These are phyloP conservation scores for Psix sp. DNA, from an alignment of 1,140 invertebrate genomes.

Conservation along the genomic window DNA sequence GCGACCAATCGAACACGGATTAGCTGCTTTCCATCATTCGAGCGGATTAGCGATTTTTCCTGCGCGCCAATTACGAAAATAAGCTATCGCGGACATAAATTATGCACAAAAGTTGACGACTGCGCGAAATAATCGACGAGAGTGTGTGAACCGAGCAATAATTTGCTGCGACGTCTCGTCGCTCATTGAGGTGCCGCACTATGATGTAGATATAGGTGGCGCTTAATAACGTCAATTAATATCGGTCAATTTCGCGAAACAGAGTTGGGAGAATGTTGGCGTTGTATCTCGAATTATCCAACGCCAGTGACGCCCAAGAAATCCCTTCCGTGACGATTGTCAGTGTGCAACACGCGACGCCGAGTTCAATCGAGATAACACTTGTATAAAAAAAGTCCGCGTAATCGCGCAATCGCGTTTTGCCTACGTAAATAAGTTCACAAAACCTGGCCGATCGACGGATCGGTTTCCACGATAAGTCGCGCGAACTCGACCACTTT, in stretches of 20 bases:
- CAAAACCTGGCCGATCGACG: conserved; percentile 35
- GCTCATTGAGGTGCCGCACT: conserved; percentile 35
- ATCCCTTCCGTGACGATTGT: conserved; percentile 57
- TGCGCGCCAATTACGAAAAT: conserved; percentile 3
- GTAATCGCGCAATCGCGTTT: conserved; percentile 52
- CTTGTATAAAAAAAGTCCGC: conserved; percentile 36
- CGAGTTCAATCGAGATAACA: conserved; percentile 50
- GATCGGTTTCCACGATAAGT: conserved; percentile 37
- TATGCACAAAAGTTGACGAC: conserved; percentile 14
- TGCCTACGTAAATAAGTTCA: conserved; percentile 42
- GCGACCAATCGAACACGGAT: neutral
- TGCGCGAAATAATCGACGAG: conserved; percentile 4
- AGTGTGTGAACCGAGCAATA: conserved; percentile 22
- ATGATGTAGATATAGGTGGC: conserved; percentile 47
- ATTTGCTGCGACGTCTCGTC: conserved; percentile 44
- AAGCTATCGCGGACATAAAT: conserved; percentile 18
- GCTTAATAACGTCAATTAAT: conserved; percentile 69
- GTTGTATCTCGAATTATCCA: conserved; percentile 42
- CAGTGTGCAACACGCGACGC: conserved; percentile 53
- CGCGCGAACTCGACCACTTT: neutral
- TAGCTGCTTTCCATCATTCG: neutral
- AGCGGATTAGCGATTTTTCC: neutral
- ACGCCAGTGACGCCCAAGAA: conserved; percentile 40
- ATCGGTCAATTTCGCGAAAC: conserved; percentile 51
- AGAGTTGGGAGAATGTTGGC: conserved; percentile 20